These are phyloP conservation scores for Mirza zaza DNA, from an alignment of 2,113 vertebrate species.

Conservation along the genomic window DNA sequence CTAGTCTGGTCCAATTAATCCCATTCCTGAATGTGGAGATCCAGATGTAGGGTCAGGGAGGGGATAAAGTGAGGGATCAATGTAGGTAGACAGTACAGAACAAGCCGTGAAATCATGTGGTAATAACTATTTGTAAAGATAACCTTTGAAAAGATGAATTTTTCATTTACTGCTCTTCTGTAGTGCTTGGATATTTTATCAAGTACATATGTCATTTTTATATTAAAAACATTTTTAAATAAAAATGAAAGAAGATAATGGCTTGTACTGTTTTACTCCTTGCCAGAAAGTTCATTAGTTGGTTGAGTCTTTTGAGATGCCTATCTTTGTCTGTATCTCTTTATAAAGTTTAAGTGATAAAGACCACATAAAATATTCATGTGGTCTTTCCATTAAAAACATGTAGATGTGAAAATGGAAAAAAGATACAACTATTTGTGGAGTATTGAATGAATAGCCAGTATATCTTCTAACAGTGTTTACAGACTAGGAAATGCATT, in stretches of 20 bases:
- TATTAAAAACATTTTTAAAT: background rate
- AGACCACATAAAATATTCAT: background rate
- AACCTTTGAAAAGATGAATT: background rate
- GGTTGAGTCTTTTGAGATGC: background rate
- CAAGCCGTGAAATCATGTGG: background rate
- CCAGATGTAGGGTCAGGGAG: background rate
- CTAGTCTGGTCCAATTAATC: too few species aligned
- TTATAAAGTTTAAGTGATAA: background rate
- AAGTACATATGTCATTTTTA: background rate
- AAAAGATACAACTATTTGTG: background rate
- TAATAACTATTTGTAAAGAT: background rate
- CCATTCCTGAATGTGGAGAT: background rate
- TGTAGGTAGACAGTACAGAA: background rate
- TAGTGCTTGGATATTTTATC: background rate
- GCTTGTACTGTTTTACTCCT: background rate
- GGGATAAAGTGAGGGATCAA: background rate
- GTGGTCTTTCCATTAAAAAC: background rate
- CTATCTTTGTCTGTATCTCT: background rate
- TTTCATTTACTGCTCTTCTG: background rate
- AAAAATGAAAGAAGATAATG: background rate
- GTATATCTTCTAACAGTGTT: background rate
- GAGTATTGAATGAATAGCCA: background rate
- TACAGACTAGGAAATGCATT: background rate
- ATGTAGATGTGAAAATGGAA: background rate
- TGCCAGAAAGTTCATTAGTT: background rate